Conservation (phyloP, 2,113 vertebrate species). For the Ia io region DNA sequence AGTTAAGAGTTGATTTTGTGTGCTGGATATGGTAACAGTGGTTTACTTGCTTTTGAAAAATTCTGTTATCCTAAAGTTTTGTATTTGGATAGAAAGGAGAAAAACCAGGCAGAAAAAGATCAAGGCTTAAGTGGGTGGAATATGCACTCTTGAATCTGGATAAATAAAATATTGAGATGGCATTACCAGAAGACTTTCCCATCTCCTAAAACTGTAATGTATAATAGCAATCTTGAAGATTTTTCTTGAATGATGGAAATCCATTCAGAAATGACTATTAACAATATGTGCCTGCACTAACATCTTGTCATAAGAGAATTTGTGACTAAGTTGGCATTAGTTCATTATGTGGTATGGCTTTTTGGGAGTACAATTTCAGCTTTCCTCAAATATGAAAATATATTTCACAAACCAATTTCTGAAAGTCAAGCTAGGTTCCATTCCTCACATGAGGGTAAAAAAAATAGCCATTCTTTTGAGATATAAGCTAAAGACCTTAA, state of each 20-base stretch:
- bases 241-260: neutral
- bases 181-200: neutral
- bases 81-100: neutral
- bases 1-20: neutral
- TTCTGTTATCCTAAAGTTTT: neutral
- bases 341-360: neutral
- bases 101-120: neutral
- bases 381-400: conserved; percentile 13
- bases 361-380: neutral
- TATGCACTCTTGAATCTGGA: neutral
- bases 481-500: neutral
- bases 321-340: neutral
- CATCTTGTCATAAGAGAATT: neutral
- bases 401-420: neutral
- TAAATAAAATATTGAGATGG: neutral
- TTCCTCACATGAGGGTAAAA: neutral
- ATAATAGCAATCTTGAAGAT: neutral
- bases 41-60: neutral
- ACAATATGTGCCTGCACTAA: neutral
- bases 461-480: neutral
- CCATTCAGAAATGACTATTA: neutral
- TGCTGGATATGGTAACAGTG: neutral
- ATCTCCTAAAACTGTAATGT: neutral
- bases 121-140: neutral
- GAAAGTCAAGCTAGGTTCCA: neutral